Base-by-base conservation (phyloP, 1,140 invertebrate genomes). In the Halotydeus destructor region DNA sequence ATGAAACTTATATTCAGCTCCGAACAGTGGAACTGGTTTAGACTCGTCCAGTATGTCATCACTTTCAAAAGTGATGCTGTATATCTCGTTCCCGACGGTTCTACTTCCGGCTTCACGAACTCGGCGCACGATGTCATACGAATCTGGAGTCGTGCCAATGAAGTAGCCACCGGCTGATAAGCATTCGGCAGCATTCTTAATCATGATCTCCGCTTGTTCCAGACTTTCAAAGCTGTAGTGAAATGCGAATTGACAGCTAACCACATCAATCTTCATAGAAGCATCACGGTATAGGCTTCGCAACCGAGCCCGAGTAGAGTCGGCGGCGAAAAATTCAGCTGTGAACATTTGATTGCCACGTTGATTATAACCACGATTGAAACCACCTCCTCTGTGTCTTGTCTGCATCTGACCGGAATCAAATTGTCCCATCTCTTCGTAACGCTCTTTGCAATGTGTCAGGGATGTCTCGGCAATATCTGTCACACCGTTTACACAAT, bases 211-310 rank as follows among this genome's bases (percentile, higher is more conserved):
- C 1, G 85, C 88, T 64, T 94, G 86, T n/a, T 63, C 55, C 41
- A 86, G 60, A 39, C 77, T 80, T 60, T 96, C 86, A 67, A 98
- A 99, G 53, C 54, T 50, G 44, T 55, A 55, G 50, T 70, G 69
- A 53, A 98, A 79, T 18, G 88, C 79, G 71, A 99, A 99, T 61
- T 99, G 94, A 59, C 86, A 93, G 53, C 83, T 93, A 0, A 85
- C 79, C 3, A 99, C 51, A 60, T 98, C 82, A 54, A 98, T 69
- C 52, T 72, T 66, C 12, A 76, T 69, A 27, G 73, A 72, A 4
- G 73, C 68, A 59, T 84, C 74, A 5, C 27, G 8, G 3, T 31
- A 36, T 34, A 41, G 36, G 1, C 41, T 24, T 19, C 44, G 28
- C 39, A 47, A 33, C 36, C 44, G 43, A 48, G 82, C 78, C 66